Base-by-base conservation (phyloP, 2,113 vertebrate genomes). In the Struthio camelus region DNA sequence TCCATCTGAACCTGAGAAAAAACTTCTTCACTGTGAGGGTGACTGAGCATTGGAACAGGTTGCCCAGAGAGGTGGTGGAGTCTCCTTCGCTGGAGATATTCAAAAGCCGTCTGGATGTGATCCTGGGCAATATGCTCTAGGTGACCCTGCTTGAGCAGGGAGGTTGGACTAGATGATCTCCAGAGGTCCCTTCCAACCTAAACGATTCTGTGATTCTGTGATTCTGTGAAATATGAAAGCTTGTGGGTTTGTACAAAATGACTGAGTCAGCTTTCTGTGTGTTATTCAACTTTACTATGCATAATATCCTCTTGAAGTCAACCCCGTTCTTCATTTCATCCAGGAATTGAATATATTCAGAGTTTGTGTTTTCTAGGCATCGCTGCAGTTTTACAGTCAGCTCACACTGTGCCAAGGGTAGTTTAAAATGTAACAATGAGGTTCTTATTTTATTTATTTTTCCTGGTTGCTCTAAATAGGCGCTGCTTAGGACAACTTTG, bases 301-400 rank as follows among this genome's bases (percentile, higher is more conserved):
- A 25, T 14, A 91, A 42, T 38, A 53, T 20, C 85, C 67, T 70
- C 67, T 34, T 65, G 79, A 88, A 94, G 87, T 48, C 1, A 9
- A 46, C 48, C n/a, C 65, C 69, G 42, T 20, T 91, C 75, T 56
- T 78, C 69, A 23, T 71, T 83, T 80, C 76, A 65, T 34, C 56
- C 32, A 85, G 72, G 71, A 96, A 97, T 97, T 78, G n/a, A n/a
- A n/a, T n/a, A n/a, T n/a, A 93, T 85, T 94, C 88, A 3, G 24
- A 85, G 83, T 59, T 82, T 87, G 73, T 93, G 81, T 92, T 97
- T 95, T 84, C 80, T 6, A 94, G 95, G 85, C 80, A 90, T 73
- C 91, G 90, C 36, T 89, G 80, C 54, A 71, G 83, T 92, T 94
- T 95, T 94, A 88, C 80, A 89, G 50, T 77, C 94, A 62, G 50